phyloP scores from a whole-genome alignment of 2,888 invertebrate genomes.

The Thyatira batis region DNA sequence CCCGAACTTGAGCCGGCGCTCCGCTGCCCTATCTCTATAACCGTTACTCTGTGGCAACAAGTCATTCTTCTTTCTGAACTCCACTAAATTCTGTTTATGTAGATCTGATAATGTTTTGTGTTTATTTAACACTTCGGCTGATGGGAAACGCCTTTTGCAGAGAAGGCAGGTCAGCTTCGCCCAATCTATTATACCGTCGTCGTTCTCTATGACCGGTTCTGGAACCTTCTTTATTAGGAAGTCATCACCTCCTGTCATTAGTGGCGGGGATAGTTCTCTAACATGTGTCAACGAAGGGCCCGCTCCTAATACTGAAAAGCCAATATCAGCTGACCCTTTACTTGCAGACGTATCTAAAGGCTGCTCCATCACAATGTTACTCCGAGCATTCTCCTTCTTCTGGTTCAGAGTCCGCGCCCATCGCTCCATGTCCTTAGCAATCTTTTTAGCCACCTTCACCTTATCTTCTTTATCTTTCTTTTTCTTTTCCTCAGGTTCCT shows the following conservation, averaged over 20 bases:
- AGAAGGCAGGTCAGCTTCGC: slow-evolving; percentile 94
- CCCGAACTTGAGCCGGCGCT: slow-evolving; percentile 95
- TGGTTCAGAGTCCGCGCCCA: slow-evolving; percentile 99
- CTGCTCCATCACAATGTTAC: slow-evolving; percentile 73
- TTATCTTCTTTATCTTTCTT: slow-evolving; percentile 94
- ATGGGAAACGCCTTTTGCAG: slow-evolving; percentile 97
- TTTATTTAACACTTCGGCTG: slow-evolving; percentile 92
- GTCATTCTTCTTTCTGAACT: slow-evolving; percentile 73
- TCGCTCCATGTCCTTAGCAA: slow-evolving; percentile 92
- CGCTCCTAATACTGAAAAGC: slow-evolving; percentile 95
- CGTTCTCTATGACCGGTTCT: slow-evolving; percentile 84
- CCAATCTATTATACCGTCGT: slow-evolving; percentile 93
- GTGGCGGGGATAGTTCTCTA: slow-evolving; percentile 65
- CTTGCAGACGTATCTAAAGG: slow-evolving; percentile 74
- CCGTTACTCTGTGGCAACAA: slow-evolving; percentile 60
- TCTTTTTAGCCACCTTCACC: slow-evolving; percentile 98
- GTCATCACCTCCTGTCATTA: slow-evolving; percentile 48
- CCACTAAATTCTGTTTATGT: slow-evolving; percentile 93
- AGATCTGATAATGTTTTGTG: slow-evolving; percentile 97
- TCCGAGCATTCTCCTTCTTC: slow-evolving; percentile 89
- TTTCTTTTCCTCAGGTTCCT: slow-evolving; percentile 82
- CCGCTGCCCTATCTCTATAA: slow-evolving; percentile 98
- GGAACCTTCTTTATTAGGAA: slow-evolving; percentile 66
- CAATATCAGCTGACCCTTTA: slow-evolving; percentile 94
- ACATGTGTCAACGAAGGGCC: slow-evolving; percentile 67